Percentiles rank a stretch among this genome's conserved stretches.
Conservation (phyloP, 2,888 invertebrate genomes). For the Platycheirus albimanus region DNA sequence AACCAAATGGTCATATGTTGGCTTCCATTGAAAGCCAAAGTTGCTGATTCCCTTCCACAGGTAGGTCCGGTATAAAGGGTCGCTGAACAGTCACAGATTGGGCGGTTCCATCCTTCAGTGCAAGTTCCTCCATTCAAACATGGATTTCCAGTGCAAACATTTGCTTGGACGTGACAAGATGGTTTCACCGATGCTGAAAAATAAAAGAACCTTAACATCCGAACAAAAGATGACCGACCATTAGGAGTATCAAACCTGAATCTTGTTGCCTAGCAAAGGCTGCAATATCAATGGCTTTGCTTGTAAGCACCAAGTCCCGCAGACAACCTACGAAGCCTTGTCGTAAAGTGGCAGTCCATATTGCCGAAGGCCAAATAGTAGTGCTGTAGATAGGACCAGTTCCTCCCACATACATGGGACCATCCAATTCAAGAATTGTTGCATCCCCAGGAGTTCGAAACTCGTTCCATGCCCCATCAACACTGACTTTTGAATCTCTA, state of each 20-base stretch:
- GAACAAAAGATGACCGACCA: too few relatives aligned
- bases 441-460: slow-evolving; percentile 95
- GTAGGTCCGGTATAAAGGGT: slow-evolving; percentile 95
- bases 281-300: slow-evolving; percentile 93
- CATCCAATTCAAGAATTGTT: slow-evolving; percentile 93
- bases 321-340: slow-evolving; percentile 98
- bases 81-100: slow-evolving; percentile 95
- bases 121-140: slow-evolving; percentile 95
- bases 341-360: slow-evolving; percentile 95
- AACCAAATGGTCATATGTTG: slow-evolving; percentile 92
- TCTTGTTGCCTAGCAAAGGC: slow-evolving; percentile 95
- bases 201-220: neutral
- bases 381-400: slow-evolving; percentile 91
- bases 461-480: slow-evolving; percentile 94
- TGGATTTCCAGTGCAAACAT: slow-evolving; percentile 92
- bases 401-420: slow-evolving; percentile 94
- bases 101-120: slow-evolving; percentile 97
- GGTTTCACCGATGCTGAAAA: slow-evolving; percentile 92
- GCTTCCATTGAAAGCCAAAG: slow-evolving; percentile 93
- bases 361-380: slow-evolving; percentile 90
- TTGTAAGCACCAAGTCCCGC: slow-evolving; percentile 93
- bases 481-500: slow-evolving; percentile 93
- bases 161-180: slow-evolving; percentile 92
- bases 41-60: slow-evolving; percentile 95
- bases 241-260: too few relatives aligned